Evolutionary conservation across 2,888 invertebrate species (phyloP).

Genomic region (Zaprionus bogoriensis): DNA sequence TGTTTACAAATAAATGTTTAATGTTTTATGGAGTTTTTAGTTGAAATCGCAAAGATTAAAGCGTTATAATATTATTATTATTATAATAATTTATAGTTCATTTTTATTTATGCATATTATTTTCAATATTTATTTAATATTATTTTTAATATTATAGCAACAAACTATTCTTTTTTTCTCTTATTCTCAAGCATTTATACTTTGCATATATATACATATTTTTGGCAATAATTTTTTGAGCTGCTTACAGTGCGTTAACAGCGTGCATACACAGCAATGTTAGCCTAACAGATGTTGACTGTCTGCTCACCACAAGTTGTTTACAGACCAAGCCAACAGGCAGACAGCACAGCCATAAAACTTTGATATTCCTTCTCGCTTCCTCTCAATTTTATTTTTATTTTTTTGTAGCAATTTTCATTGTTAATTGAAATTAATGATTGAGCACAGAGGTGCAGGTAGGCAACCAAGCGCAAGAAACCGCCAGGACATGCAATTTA

Average conservation of each 20-base stretch:
- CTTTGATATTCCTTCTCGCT: background rate
- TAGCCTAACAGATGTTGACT: background rate
- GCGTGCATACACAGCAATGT: slow-evolving; percentile 1
- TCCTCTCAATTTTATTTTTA: background rate
- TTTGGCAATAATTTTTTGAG: background rate
- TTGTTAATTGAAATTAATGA: slow-evolving; percentile 62
- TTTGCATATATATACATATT: too few species aligned
- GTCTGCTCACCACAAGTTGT: background rate
- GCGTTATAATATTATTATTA: background rate
- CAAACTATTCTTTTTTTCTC: too few species aligned
- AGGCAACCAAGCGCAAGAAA: slow-evolving; percentile 18
- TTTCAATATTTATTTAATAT: too few species aligned
- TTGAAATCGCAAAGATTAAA: background rate
- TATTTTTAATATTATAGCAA: too few species aligned
- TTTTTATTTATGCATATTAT: too few species aligned
- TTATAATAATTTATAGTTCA: too few species aligned
- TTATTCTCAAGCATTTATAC: too few species aligned
- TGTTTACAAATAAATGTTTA: background rate
- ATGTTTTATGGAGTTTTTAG: background rate
- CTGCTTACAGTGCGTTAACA: slow-evolving; percentile 15
- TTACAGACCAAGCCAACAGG: background rate
- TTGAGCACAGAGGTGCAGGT: slow-evolving; percentile 29
- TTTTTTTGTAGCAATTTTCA: slow-evolving; percentile 30
- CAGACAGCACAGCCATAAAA: background rate
- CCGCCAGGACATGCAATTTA: slow-evolving; percentile 25